Evolutionary conservation across 1,140 invertebrate genomes (phyloP).

Genomic region (Musca vetustissima): DNA sequence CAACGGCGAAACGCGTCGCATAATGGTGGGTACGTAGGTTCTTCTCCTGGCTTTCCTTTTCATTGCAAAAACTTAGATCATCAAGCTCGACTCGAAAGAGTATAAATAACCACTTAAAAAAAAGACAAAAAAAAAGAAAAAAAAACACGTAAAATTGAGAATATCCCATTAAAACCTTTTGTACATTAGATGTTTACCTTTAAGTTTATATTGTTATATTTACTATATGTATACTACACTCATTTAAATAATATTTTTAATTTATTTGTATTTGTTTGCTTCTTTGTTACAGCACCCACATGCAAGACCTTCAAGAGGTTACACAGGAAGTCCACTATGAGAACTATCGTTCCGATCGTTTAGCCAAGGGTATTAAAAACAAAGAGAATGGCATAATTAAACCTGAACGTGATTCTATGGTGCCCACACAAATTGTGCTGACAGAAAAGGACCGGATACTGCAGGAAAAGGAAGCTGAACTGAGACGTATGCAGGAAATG

Average conservation of each 20-base stretch:
- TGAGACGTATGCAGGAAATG: conserved; percentile 93
- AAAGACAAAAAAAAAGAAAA: too few relatives aligned
- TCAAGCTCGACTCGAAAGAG: too few relatives aligned
- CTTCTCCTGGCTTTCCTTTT: too few relatives aligned
- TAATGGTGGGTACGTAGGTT: too few relatives aligned
- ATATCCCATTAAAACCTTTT: too few relatives aligned
- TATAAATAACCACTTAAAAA: too few relatives aligned
- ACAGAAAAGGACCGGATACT: conserved; percentile 81
- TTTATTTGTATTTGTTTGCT: neutral
- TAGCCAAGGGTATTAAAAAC: conserved; percentile 75
- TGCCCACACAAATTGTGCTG: conserved; percentile 44
- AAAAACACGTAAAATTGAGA: too few relatives aligned
- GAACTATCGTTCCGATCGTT: conserved; percentile 87
- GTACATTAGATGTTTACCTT: too few relatives aligned
- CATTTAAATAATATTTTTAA: neutral
- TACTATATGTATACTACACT: too few relatives aligned
- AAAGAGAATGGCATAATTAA: conserved; percentile 50
- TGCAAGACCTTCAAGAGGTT: conserved; percentile 95
- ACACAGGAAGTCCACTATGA: conserved; percentile 96
- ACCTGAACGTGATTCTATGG: conserved; percentile 39
- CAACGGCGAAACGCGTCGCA: too few relatives aligned
- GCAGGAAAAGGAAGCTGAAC: conserved; percentile 87
- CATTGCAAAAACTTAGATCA: too few relatives aligned
- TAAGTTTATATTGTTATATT: too few relatives aligned
- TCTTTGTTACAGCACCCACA: conserved; percentile 71